Evolutionary conservation across 2,113 vertebrate genomes (phyloP).

Genomic region (Grammomys surdaster): DNA sequence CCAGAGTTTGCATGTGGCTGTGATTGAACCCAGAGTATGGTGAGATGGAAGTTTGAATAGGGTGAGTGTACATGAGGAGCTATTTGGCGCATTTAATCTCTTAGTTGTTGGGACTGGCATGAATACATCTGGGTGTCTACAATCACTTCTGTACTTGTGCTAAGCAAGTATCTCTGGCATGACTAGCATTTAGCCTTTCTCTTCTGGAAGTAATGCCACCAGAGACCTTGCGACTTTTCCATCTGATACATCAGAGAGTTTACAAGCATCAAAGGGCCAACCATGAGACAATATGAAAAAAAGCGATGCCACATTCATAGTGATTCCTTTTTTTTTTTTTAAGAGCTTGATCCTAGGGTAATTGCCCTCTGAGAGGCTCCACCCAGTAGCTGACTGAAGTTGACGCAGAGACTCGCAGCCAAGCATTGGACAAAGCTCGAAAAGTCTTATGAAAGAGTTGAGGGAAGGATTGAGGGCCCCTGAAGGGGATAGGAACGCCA

Average conservation of each 20-base stretch:
- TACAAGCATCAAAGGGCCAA: slow-evolving; percentile 28
- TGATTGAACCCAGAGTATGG: neutral
- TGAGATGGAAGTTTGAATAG: neutral
- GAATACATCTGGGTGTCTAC: neutral
- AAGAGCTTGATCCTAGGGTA: slow-evolving; percentile 23
- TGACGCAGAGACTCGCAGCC: no score
- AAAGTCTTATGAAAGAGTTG: no score
- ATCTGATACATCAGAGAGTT: neutral
- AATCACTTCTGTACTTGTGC: neutral
- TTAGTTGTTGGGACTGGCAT: neutral
- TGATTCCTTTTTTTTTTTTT: neutral
- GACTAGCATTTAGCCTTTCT: neutral
- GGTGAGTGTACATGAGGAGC: neutral
- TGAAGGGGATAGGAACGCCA: no score
- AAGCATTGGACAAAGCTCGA: no score
- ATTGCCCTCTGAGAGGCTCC: no score
- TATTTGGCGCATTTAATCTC: neutral
- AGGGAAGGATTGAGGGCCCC: no score
- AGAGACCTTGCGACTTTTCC: neutral
- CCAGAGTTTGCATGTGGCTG: neutral
- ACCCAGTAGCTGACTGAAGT: no score
- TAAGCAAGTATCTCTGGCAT: neutral
- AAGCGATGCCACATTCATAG: neutral
- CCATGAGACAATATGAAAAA: slow-evolving; percentile 24
- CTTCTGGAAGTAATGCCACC: neutral